phyloP scores from a whole-genome alignment of 1,140 invertebrate genomes.

The Anoplophora glabripennis region DNA sequence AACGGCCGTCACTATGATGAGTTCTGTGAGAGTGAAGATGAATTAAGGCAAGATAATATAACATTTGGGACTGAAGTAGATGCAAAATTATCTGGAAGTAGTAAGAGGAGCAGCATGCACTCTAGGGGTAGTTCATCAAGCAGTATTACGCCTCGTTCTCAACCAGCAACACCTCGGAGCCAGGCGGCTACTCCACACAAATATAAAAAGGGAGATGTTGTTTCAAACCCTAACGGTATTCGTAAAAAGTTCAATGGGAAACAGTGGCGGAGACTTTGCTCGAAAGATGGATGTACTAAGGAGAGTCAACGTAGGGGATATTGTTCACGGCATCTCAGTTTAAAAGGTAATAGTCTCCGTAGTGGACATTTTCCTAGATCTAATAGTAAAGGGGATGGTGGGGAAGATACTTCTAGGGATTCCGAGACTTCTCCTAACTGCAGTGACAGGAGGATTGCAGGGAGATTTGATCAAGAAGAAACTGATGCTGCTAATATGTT shows the following conservation, averaged over 20 bases:
- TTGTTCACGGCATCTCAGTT: constrained; percentile 92
- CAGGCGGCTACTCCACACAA: constrained; percentile 92
- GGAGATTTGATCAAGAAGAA: constrained; percentile 86
- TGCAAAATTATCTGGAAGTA: constrained; percentile 63
- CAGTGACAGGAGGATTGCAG: constrained; percentile 65
- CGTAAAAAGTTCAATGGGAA: constrained; percentile 99
- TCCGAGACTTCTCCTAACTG: constrained; percentile 84
- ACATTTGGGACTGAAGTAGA: constrained; percentile 71
- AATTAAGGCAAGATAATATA: constrained; percentile 82
- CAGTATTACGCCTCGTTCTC: constrained; percentile 80
- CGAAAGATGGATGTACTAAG: constrained; percentile 91
- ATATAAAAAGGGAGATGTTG: constrained; percentile 98
- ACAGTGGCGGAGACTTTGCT: constrained; percentile 97
- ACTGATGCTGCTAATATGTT: constrained; percentile 96
- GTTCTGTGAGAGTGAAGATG: constrained; percentile 84
- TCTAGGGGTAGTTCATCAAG: constrained; percentile 85
- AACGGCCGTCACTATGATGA: constrained; percentile 75
- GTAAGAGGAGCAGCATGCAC: constrained; percentile 85
- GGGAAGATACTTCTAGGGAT: constrained; percentile 83
- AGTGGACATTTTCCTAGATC: constrained; percentile 49
- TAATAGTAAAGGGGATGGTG: constrained; percentile 65
- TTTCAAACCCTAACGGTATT: constrained; percentile 93
- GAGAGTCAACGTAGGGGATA: constrained; percentile 95
- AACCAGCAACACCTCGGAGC: constrained; percentile 79
- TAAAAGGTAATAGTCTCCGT: constrained; percentile 69